Conservation (phyloP, 1,140 invertebrate genomes). For the Popillia japonica region DNA sequence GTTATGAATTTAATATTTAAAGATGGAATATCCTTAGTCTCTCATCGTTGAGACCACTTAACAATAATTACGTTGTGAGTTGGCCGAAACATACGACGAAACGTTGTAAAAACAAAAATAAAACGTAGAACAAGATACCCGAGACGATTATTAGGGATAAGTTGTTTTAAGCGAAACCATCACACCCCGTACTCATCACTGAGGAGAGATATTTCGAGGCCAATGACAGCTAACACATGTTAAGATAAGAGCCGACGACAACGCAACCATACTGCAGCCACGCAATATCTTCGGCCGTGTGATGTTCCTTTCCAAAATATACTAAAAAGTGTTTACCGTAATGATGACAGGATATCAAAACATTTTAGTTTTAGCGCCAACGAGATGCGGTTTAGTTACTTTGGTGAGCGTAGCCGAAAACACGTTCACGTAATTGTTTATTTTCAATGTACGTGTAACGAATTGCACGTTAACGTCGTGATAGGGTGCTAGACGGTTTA, state of each 20-base stretch:
- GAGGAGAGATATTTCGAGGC: neutral
- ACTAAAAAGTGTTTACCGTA: slow-evolving; percentile 18
- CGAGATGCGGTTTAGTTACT: neutral
- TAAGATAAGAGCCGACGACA: neutral
- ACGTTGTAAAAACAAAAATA: neutral
- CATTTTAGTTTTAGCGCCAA: neutral
- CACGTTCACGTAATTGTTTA: neutral
- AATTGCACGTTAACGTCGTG: neutral
- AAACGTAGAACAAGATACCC: neutral
- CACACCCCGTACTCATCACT: neutral
- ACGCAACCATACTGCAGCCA: neutral
- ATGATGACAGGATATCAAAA: slow-evolving; percentile 11
- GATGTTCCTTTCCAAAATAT: slow-evolving; percentile 12
- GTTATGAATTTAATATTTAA: too few relatives aligned
- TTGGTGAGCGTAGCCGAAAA: neutral
- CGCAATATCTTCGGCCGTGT: neutral
- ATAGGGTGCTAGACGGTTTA: neutral
- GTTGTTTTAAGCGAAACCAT: neutral
- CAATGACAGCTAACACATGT: slow-evolving; percentile 4
- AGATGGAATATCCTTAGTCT: neutral
- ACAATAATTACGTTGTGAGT: neutral
- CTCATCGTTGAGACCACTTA: neutral
- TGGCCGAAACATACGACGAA: neutral
- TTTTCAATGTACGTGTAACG: neutral
- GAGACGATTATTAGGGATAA: neutral